Conservation (phyloP, 1,140 invertebrate species). For the Callitettix versicolor region DNA sequence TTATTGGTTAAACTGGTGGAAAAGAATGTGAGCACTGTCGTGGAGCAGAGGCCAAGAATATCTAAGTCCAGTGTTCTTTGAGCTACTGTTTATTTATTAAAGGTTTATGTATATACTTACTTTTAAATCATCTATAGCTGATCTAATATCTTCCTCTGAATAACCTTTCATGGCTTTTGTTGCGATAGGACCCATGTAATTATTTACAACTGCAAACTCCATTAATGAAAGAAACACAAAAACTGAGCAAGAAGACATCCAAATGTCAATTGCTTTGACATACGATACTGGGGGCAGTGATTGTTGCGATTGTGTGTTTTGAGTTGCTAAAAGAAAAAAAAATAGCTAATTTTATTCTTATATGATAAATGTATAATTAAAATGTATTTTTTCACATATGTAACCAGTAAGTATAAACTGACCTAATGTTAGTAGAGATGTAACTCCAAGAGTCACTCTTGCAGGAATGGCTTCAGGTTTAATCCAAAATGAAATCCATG, state of each 20-base stretch:
- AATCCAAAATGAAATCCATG: slow-evolving; percentile 90
- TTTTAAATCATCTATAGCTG: slow-evolving; percentile 60
- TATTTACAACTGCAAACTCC: slow-evolving; percentile 86
- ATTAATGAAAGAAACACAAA: slow-evolving; percentile 87
- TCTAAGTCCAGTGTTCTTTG: too few species aligned
- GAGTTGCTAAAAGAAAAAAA: slow-evolving; percentile 51
- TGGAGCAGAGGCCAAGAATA: too few species aligned
- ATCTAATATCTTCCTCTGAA: slow-evolving; percentile 67
- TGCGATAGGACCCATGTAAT: slow-evolving; percentile 79
- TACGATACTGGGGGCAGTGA: slow-evolving; percentile 82
- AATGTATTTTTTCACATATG: background rate
- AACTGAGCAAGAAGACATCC: slow-evolving; percentile 87
- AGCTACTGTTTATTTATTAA: too few species aligned
- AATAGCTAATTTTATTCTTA: too few species aligned
- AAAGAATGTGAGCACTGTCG: too few species aligned
- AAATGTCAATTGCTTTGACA: slow-evolving; percentile 85
- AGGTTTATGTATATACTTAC: too few species aligned
- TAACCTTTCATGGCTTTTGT: slow-evolving; percentile 85
- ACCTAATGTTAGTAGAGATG: slow-evolving; percentile 72
- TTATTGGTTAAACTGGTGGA: too few species aligned
- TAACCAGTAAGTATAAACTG: slow-evolving; percentile 20
- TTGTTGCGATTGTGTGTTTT: slow-evolving; percentile 82
- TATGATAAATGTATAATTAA: too few species aligned
- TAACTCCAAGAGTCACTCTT: slow-evolving; percentile 68
- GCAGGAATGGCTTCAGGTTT: slow-evolving; percentile 82